Conservation (phyloP, 64 coral and sea anemone genomes). For the Pachyseris speciosa region DNA sequence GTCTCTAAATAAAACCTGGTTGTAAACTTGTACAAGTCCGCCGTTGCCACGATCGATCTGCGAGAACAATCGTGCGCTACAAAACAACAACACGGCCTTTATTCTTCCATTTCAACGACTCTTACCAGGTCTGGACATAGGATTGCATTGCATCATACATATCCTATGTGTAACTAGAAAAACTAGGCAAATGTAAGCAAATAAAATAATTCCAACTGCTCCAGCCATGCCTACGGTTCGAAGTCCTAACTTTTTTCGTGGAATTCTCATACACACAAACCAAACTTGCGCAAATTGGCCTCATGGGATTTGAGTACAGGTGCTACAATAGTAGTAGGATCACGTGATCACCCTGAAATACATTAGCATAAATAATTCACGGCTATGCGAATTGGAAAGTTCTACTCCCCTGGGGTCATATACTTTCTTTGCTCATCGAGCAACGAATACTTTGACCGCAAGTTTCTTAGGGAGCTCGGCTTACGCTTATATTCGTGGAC, state of each 20-base stretch:
- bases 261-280: slow-evolving; percentile 99
- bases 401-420: slow-evolving; percentile 1
- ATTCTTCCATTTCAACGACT: slow-evolving; percentile 34
- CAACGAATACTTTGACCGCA: too few species aligned
- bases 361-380: slow-evolving; percentile 33
- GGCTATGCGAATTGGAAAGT: neutral
- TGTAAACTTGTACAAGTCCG: slow-evolving; percentile 51
- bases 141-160: slow-evolving; percentile 99
- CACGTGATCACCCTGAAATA: slow-evolving; percentile 71
- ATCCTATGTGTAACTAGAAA: slow-evolving; percentile 97
- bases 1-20: slow-evolving; percentile 6
- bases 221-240: slow-evolving; percentile 82
- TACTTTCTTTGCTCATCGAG: slow-evolving; percentile 17
- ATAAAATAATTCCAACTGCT: slow-evolving; percentile 87
- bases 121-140: slow-evolving; percentile 94
- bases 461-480: too few species aligned
- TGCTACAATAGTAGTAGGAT: slow-evolving; percentile 61
- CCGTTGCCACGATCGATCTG: slow-evolving; percentile 67
- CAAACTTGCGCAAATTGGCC: slow-evolving; percentile 76
- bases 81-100: slow-evolving; percentile 59
- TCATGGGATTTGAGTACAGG: slow-evolving; percentile 97
- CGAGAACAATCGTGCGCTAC: slow-evolving; percentile 76
- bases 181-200: slow-evolving; percentile 86
- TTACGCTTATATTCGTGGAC: neutral
- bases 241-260: slow-evolving; percentile 68